These are phyloP conservation scores for Cheilosia vulpina DNA, from an alignment of 2,888 invertebrate genomes.

Conservation along the genomic window DNA sequence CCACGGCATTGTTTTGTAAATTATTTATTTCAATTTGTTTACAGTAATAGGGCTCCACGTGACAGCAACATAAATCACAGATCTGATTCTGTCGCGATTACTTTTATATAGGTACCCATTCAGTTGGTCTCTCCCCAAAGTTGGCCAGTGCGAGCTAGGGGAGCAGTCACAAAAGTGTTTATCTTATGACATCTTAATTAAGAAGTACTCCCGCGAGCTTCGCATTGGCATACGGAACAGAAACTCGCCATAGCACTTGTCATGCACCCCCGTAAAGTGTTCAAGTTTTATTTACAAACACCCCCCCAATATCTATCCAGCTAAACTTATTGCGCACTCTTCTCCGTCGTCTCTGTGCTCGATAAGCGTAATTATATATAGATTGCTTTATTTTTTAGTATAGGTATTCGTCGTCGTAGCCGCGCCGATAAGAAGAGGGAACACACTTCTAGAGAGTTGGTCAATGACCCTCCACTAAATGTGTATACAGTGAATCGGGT, in stretches of 20 bases:
- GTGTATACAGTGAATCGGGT: conserved; percentile 29
- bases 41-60: not conserved
- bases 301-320: not conserved
- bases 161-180: not conserved
- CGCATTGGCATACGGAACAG: not conserved
- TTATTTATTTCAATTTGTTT: not conserved
- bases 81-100: not conserved
- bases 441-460: conserved; percentile 62
- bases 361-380: conserved; percentile 68
- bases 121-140: conserved; percentile 24
- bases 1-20: conserved; percentile 1
- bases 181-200: conserved; percentile 42
- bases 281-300: conserved; percentile 1
- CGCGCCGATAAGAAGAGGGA: conserved; percentile 62
- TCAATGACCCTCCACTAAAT: conserved; percentile 63
- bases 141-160: not conserved
- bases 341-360: conserved; percentile 13
- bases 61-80: not conserved
- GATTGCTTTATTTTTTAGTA: conserved; percentile 44
- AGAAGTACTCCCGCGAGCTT: conserved; percentile 20
- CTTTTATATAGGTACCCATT: conserved; percentile 7
- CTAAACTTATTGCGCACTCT: conserved; percentile 22
- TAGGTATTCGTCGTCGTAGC: conserved; percentile 55
- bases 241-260: not conserved
- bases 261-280: not conserved